phyloP scores from a whole-genome alignment of 2,888 invertebrate genomes.

The Tipula helvola region DNA sequence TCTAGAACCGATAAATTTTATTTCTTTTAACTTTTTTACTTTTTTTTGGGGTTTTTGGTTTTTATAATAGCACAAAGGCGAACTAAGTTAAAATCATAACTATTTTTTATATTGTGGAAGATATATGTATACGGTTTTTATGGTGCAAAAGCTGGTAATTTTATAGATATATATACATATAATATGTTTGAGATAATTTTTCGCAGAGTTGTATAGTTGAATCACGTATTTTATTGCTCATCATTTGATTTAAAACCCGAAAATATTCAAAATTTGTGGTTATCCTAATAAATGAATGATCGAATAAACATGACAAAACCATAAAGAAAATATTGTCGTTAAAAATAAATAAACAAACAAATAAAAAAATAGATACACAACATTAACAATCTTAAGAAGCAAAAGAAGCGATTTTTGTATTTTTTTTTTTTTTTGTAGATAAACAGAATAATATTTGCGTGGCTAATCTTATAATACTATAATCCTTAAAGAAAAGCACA shows the following conservation, averaged over 20 bases:
- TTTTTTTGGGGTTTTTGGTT: not conserved
- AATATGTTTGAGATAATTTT: not conserved
- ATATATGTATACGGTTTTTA: not conserved
- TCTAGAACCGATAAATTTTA: conserved; percentile 4
- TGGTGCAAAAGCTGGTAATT: not conserved
- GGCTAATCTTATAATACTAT: not conserved
- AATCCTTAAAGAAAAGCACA: not conserved
- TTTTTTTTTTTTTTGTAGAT: not conserved
- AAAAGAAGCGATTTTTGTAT: not conserved
- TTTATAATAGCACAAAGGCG: not conserved
- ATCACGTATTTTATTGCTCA: not conserved
- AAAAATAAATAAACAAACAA: not conserved
- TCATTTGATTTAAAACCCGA: not conserved
- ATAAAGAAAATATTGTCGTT: not conserved
- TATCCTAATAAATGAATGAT: not conserved
- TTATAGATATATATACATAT: not conserved
- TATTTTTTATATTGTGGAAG: not conserved
- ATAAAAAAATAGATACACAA: not conserved
- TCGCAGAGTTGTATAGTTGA: not conserved
- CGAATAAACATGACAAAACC: not conserved
- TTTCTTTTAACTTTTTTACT: not conserved
- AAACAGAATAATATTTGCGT: conserved; percentile 4
- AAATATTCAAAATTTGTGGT: not conserved
- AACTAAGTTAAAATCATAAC: not conserved
- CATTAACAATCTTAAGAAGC: not conserved